Evolutionary conservation across 2,797 vertebrate species (phyloP).

Genomic region (Characodon lateralis): DNA sequence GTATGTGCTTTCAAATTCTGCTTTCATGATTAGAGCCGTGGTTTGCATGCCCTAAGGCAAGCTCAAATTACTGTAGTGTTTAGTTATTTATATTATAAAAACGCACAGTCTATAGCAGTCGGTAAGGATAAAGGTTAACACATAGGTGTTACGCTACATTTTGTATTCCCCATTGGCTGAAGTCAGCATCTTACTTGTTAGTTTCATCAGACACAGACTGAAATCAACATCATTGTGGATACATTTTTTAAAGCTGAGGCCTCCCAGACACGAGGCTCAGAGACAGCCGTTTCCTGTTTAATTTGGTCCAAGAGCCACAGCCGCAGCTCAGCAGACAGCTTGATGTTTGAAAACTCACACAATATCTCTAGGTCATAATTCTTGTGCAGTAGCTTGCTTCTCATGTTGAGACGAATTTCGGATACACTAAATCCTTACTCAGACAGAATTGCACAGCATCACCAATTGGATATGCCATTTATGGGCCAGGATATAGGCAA

Average conservation of each 20-base stretch:
- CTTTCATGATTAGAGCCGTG: slow-evolving; percentile 43
- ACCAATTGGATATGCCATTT: slow-evolving; percentile 49
- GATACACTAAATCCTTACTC: slow-evolving; percentile 58
- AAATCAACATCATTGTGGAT: slow-evolving; percentile 60
- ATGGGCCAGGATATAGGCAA: slow-evolving; percentile 37
- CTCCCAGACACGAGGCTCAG: slow-evolving; percentile 24
- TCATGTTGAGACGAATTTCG: slow-evolving; percentile 59
- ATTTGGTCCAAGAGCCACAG: slow-evolving; percentile 53
- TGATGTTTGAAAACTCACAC: slow-evolving; percentile 62
- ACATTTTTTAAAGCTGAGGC: slow-evolving; percentile 42
- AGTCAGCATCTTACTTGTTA: slow-evolving; percentile 53
- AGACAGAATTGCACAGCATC: slow-evolving; percentile 39
- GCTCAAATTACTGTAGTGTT: slow-evolving; percentile 41
- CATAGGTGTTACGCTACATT: slow-evolving; percentile 45
- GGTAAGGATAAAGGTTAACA: slow-evolving; percentile 33
- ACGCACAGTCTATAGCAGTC: slow-evolving; percentile 29
- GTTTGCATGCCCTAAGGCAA: slow-evolving; percentile 44
- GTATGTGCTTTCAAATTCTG: slow-evolving; percentile 30
- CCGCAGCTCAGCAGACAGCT: slow-evolving; percentile 58
- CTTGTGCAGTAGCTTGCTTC: slow-evolving; percentile 58
- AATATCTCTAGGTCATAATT: slow-evolving; percentile 65
- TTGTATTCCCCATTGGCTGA: slow-evolving; percentile 34
- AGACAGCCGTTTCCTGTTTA: slow-evolving; percentile 59
- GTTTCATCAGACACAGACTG: slow-evolving; percentile 68
- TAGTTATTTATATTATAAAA: slow-evolving; percentile 60